Evolutionary conservation across 1,140 invertebrate species (phyloP).

Genomic region (Drosophila nigrodunni): DNA sequence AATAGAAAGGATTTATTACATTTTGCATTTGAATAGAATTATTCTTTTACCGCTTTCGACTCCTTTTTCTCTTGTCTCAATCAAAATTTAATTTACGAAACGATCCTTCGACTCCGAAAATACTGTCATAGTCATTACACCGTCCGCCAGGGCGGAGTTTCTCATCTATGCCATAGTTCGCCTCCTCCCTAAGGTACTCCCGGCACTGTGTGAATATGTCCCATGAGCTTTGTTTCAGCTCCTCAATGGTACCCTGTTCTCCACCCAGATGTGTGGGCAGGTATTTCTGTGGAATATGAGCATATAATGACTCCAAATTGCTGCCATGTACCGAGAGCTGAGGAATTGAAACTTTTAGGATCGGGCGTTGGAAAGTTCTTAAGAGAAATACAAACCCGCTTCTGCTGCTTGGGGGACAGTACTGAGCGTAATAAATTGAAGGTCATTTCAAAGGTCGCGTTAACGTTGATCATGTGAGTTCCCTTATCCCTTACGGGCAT

Average conservation of each 20-base stretch:
- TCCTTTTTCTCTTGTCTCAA: conserved; percentile 1
- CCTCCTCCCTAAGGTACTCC: conserved; percentile 86
- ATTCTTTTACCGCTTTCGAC: neutral
- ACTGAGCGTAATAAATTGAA: conserved; percentile 85
- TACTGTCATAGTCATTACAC: conserved; percentile 85
- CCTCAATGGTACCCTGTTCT: conserved; percentile 80
- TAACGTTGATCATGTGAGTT: conserved; percentile 85
- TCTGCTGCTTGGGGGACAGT: conserved; percentile 84
- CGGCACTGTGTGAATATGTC: conserved; percentile 85
- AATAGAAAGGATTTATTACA: no score
- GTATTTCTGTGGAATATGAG: conserved; percentile 84
- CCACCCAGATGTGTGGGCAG: conserved; percentile 87
- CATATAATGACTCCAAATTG: conserved; percentile 84
- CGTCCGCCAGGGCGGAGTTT: conserved; percentile 85
- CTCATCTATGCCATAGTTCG: conserved; percentile 85
- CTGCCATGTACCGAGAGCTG: conserved; percentile 76
- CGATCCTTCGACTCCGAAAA: conserved; percentile 87
- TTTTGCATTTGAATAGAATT: no score
- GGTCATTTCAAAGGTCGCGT: conserved; percentile 84
- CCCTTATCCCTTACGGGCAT: conserved; percentile 85
- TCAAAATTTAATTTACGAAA: conserved; percentile 85
- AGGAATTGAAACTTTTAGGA: neutral
- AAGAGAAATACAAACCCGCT: conserved; percentile 71
- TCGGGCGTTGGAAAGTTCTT: neutral
- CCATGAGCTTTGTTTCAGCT: conserved; percentile 85